Evolutionary conservation across 2,797 vertebrate species (phyloP).

Genomic region (Eleutherodactylus coqui): DNA sequence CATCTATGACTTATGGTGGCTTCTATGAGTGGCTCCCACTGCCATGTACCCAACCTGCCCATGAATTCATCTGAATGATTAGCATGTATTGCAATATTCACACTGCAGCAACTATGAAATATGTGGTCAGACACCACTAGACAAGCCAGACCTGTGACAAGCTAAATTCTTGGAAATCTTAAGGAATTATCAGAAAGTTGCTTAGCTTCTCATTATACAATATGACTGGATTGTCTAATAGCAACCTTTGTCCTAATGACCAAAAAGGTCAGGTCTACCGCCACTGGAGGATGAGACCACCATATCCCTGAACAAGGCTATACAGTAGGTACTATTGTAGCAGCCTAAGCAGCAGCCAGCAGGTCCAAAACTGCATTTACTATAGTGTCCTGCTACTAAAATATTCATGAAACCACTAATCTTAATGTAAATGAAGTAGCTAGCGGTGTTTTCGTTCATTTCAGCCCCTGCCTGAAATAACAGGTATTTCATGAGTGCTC

Average conservation of each 20-base stretch:
- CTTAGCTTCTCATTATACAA: too few relatives aligned
- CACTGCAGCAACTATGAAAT: background rate
- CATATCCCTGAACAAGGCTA: background rate
- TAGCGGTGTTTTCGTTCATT: conserved; percentile 17
- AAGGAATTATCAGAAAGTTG: too few relatives aligned
- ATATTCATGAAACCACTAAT: background rate
- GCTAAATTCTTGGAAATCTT: too few relatives aligned
- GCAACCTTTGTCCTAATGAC: too few relatives aligned
- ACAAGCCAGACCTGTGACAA: too few relatives aligned
- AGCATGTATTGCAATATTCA: background rate
- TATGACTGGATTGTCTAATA: too few relatives aligned
- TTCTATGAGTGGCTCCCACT: background rate
- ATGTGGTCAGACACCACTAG: too few relatives aligned
- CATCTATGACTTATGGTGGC: too few relatives aligned
- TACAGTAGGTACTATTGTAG: background rate
- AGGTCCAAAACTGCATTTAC: background rate
- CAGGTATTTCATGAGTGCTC: background rate
- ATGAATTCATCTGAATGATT: background rate
- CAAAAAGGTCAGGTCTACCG: background rate
- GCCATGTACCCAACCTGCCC: background rate
- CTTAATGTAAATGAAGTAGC: background rate
- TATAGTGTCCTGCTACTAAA: background rate
- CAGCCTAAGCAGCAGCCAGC: background rate
- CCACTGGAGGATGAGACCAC: background rate
- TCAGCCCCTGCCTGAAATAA: conserved; percentile 11